These are phyloP conservation scores for Rhynchomys soricoides DNA, from an alignment of 2,113 vertebrate genomes.

Conservation along the genomic window DNA sequence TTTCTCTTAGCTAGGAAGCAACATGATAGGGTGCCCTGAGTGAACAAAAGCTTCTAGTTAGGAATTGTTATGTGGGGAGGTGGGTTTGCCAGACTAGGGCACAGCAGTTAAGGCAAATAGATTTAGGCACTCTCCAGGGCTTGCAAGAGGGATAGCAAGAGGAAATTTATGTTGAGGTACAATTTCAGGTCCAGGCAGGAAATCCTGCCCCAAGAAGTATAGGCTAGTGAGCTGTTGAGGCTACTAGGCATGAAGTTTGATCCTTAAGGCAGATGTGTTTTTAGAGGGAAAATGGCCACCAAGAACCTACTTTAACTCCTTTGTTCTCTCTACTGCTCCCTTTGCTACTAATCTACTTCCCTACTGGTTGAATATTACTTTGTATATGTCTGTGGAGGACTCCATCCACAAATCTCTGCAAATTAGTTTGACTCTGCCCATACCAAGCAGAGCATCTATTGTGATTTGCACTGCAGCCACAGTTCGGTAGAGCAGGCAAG, in stretches of 20 bases:
- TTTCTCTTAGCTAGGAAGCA: neutral
- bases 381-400: neutral
- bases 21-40: neutral
- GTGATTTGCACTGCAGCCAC: neutral
- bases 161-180: neutral
- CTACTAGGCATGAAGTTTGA: neutral
- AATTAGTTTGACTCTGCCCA: neutral
- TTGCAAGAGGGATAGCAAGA: neutral
- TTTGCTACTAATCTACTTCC: neutral
- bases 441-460: neutral
- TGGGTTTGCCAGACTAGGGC: neutral
- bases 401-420: too few relatives aligned
- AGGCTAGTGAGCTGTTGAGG: neutral
- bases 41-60: neutral
- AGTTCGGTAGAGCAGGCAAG: neutral
- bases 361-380: neutral
- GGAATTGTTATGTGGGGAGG: neutral
- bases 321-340: neutral
- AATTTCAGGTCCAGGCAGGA: neutral
- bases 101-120: neutral
- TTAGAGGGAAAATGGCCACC: neutral
- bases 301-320: neutral
- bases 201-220: neutral
- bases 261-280: neutral
- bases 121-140: neutral